These are phyloP conservation scores for Alaudala cheleensis DNA, from an alignment of 2,113 vertebrate species.

Conservation along the genomic window DNA sequence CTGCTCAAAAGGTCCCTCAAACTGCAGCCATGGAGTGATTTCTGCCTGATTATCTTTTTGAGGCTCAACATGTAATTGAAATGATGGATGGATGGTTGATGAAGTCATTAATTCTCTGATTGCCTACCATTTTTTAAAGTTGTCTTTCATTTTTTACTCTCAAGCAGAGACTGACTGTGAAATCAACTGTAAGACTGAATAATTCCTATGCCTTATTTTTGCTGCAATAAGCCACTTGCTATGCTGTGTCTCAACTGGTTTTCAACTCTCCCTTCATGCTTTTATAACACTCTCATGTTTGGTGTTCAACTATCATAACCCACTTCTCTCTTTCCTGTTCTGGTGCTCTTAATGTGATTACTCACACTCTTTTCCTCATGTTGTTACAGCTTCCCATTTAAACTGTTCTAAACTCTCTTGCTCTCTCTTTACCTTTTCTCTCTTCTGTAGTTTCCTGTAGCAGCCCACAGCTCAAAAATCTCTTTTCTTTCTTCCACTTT, in stretches of 20 bases:
- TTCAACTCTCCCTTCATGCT: background rate
- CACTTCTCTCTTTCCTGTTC: background rate
- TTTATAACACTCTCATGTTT: background rate
- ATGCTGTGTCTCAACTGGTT: background rate
- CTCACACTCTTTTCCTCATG: background rate
- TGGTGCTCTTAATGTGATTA: background rate
- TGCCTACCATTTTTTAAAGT: background rate
- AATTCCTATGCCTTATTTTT: background rate
- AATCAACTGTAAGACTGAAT: constrained; percentile 7
- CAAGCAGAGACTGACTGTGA: background rate
- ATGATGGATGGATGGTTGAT: background rate
- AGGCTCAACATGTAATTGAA: background rate
- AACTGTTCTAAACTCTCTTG: background rate
- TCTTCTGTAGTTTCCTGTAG: background rate
- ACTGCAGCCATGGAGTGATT: background rate
- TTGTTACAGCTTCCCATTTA: background rate
- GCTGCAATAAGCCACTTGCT: background rate
- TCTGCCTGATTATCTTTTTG: background rate
- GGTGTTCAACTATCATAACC: background rate
- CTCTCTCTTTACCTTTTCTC: background rate
- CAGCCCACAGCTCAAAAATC: background rate
- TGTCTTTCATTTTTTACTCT: background rate
- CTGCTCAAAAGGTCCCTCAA: background rate
- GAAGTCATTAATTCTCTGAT: background rate
- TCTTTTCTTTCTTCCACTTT: background rate